Base-by-base conservation (phyloP, 2,888 invertebrate genomes). In the Sicus ferrugineus region DNA sequence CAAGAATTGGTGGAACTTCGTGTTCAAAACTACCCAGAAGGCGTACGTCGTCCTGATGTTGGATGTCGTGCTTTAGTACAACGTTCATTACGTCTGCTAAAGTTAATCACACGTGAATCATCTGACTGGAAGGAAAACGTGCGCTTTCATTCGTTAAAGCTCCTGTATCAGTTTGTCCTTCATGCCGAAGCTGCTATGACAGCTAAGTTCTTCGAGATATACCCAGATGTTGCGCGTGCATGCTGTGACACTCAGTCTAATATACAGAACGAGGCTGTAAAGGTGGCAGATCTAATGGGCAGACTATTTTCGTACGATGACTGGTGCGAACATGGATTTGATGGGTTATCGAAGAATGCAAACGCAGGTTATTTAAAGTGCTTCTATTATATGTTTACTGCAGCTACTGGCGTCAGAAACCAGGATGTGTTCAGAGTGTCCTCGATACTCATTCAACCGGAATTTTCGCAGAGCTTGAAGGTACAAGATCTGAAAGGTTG, bases 1-100 rank as follows among this genome's bases (percentile, higher is more conserved):
- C 90, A 93, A 64, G 94, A 96, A 83, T 94, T 92, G 81, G 87
- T 91, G 9, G 88, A 88, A 68, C 88, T 89, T 65, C 86, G 87
- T 2, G 90, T 91, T 0, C 79, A 86, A 3, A 92, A 95, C 81
- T 96, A 96, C 86, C 95, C 95, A 1, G 81, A 87, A 58, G 84
- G 88, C 75, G 85, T 93, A 14, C 86, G 87, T 70, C 88, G 96
- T n/a, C 96, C 96, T 0, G 93, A 93, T 78, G 87, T 96, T 23
- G 96, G 96, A 0, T 97, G 97, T 80, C 89, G 96, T 9, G 88
- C 88, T 2, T 84, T 97, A 62, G 92, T 93, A 0, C 91, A 92
- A 78, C 88, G 90, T 70, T 91, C 95, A 79, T 70, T 86, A 21
- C 78, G 81, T 6, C 70, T 86, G 2, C 69, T 85, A 2, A 75